Percentiles rank a stretch among this genome's conserved stretches.
These are phyloP conservation scores for Thripadectes ignobilis DNA, from an alignment of 2,797 vertebrate genomes.

Conservation along the genomic window DNA sequence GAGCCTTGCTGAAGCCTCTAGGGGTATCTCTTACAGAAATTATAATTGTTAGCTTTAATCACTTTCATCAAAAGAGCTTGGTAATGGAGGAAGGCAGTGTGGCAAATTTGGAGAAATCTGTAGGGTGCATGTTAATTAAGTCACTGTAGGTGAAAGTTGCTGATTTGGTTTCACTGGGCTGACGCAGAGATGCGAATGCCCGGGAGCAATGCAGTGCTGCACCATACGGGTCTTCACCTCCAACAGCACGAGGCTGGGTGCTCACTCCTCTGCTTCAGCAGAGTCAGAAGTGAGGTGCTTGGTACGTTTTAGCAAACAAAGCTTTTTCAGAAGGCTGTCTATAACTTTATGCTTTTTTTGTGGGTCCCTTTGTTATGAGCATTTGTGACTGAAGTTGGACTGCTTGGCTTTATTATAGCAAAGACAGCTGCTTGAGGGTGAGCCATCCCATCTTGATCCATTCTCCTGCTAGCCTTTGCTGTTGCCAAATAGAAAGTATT, in stretches of 20 bases:
- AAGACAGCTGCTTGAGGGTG: neutral
- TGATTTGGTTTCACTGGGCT: neutral
- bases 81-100: conserved; percentile 6
- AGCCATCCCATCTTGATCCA: neutral
- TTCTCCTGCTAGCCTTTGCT: neutral
- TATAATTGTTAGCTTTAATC: conserved; percentile 53
- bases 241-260: rapidly evolving
- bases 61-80: conserved; percentile 13
- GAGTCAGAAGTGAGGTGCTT: neutral
- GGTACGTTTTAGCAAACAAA: neutral
- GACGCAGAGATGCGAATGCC: neutral
- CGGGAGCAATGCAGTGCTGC: neutral
- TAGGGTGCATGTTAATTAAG: conserved; percentile 33
- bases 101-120: neutral
- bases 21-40: conserved; percentile 25
- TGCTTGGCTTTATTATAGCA: neutral
- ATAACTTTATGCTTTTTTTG: neutral
- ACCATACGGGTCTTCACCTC: neutral
- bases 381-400: rapidly evolving
- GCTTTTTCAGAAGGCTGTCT: neutral
- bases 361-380: neutral
- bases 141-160: neutral
- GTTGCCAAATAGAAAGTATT: neutral
- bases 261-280: neutral
- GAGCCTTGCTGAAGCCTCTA: neutral